phyloP scores from a whole-genome alignment of 2,113 vertebrate genomes.

The Eidolon helvum region DNA sequence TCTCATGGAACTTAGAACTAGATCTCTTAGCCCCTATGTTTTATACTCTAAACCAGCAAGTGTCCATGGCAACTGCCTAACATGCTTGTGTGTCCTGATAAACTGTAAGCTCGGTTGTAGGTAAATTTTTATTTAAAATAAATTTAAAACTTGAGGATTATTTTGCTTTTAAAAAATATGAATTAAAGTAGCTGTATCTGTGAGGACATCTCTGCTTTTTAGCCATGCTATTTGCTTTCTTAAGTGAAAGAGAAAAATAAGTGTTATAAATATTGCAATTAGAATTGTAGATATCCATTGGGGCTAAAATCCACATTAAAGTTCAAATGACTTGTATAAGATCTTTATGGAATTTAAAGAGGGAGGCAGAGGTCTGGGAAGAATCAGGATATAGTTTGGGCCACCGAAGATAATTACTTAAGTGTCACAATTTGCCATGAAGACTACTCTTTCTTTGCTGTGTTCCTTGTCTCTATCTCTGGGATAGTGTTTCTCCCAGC shows the following conservation, averaged over 20 bases:
- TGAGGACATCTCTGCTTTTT: background rate
- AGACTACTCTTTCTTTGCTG: background rate
- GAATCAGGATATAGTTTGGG: background rate
- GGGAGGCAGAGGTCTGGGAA: background rate
- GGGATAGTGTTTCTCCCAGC: background rate
- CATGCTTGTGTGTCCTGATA: background rate
- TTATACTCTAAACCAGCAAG: background rate
- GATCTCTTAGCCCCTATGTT: background rate
- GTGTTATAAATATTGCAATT: background rate
- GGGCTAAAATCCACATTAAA: background rate
- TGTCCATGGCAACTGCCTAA: background rate
- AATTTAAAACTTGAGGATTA: background rate
- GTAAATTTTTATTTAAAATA: background rate
- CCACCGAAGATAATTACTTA: background rate
- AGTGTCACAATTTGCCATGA: background rate
- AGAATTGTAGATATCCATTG: background rate
- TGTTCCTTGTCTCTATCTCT: background rate
- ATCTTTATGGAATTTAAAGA: background rate
- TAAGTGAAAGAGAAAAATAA: background rate
- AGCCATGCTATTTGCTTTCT: background rate
- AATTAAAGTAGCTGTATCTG: background rate
- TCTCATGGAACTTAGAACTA: background rate
- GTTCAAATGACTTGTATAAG: background rate
- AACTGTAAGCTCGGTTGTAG: background rate
- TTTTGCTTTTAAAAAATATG: background rate